Evolutionary conservation across 1,140 invertebrate species (phyloP), one percentile per base, ranked within the genome.

Genomic region (Brachionus sp.): DNA sequence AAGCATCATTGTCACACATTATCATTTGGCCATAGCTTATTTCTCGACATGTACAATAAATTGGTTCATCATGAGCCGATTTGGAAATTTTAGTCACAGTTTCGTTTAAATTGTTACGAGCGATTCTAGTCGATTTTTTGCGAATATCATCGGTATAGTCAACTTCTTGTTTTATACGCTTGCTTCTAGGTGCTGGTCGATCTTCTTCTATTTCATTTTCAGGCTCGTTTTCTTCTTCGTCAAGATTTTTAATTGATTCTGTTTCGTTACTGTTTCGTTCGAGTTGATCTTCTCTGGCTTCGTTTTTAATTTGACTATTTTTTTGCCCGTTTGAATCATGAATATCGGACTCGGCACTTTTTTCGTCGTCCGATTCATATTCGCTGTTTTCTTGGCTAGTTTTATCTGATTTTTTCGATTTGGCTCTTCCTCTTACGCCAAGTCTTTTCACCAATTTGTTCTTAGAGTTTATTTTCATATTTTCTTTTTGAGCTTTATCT

Each of bases 1-100:
- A 90, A 25, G 70, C 83, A 37, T 62, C 42, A 68, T 77, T 77
- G 53, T 84, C 83, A 23, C 83, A 84, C 33, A 77, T 29, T 35
- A 84, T 84, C 83, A 84, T 84, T 77, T 44, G 70, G 10, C 83
- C 83, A 23, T 77, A 84, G 44, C 64, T 44, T 64, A 77, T 50
- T 33, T 84, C 64, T 13, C 64, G 16, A 29, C 80, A 83, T 37
- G 37, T 7, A 33, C 80, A 83, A 25, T 83, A 83, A 2, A 83
- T 4, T 13, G 77, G 77, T 25, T 80, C 77, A 12, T 80, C 77
- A 23, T 57, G 50, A 5, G 77, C 29, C 4, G 77, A 80, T 66
- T 80, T 44, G 23, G 57, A 35, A 37, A 62, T 33, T 39, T 66
- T 37, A 0, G 77, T 62, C 7, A 35, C 5, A 12, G 50, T 29